Evolutionary conservation across 2,113 vertebrate genomes (phyloP).

Genomic region (Paracyprichromis sp.): DNA sequence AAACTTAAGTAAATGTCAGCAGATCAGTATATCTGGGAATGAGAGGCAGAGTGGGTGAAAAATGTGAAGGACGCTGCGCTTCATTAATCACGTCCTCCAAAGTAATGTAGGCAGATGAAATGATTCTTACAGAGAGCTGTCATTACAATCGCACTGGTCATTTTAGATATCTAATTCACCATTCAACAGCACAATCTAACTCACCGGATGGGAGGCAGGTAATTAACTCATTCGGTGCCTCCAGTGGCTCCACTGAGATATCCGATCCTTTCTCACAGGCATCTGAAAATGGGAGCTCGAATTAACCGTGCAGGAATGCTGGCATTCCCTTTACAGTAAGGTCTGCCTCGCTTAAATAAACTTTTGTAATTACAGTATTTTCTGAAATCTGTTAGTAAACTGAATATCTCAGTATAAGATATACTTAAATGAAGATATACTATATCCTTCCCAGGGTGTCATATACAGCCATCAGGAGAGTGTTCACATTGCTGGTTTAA

Average conservation of each 20-base stretch:
- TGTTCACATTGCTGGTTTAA: neutral
- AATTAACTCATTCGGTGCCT: constrained; percentile 42
- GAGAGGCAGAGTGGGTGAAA: constrained; percentile 75
- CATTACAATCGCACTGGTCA: constrained; percentile 83
- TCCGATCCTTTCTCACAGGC: neutral
- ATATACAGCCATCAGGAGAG: neutral
- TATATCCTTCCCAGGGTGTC: neutral
- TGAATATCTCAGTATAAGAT: neutral
- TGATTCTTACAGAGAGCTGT: constrained; percentile 89
- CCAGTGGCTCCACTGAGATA: neutral
- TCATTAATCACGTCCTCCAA: constrained; percentile 94
- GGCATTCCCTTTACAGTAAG: rapidly evolving
- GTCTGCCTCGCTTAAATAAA: neutral
- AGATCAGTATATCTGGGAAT: constrained; percentile 86
- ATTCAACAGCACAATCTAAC: constrained; percentile 72
- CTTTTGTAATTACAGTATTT: neutral
- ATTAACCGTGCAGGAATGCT: neutral
- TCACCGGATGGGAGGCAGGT: neutral
- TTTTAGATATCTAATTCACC: constrained; percentile 85
- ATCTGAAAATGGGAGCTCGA: neutral
- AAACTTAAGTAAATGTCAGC: constrained; percentile 95
- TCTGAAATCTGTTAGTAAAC: neutral
- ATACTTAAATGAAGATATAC: rapidly evolving
- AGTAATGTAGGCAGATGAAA: constrained; percentile 95
- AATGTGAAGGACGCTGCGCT: constrained; percentile 86